phyloP scores from a whole-genome alignment of 2,113 vertebrate genomes.

The Sphyrna mokarran region DNA sequence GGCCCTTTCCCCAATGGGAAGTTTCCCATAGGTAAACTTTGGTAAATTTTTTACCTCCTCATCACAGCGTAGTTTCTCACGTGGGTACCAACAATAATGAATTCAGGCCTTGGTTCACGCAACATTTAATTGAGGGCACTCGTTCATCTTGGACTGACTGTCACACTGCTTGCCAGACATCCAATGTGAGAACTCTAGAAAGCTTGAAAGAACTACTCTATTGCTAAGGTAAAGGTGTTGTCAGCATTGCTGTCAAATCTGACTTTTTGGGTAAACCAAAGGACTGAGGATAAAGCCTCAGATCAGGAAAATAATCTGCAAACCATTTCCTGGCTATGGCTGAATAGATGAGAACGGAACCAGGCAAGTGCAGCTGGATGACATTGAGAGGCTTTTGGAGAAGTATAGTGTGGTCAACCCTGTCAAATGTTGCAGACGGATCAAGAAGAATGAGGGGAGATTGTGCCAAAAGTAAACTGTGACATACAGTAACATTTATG shows the following conservation, averaged over 20 bases:
- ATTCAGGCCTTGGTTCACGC: background rate
- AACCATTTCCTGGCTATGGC: background rate
- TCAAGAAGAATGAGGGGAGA: background rate
- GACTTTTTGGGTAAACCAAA: background rate
- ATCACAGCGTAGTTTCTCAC: too few species aligned
- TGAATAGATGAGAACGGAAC: background rate
- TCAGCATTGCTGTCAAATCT: background rate
- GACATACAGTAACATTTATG: background rate
- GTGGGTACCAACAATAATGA: background rate
- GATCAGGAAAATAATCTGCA: background rate
- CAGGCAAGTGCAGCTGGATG: background rate
- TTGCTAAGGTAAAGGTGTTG: background rate
- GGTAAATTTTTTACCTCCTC: too few species aligned
- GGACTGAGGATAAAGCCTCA: background rate
- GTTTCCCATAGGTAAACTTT: too few species aligned
- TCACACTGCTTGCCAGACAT: too few species aligned
- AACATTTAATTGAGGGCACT: background rate
- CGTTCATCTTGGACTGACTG: background rate
- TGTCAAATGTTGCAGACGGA: background rate
- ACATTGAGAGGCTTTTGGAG: background rate
- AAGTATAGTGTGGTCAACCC: background rate
- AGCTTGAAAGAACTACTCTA: background rate
- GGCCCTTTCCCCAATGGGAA: too few species aligned
- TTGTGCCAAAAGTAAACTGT: too few species aligned
- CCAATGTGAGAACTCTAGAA: background rate